Percentiles rank a stretch among this genome's conserved stretches.
phyloP scores from a whole-genome alignment of 2,113 vertebrate species.

The Chloroceryle aenea region DNA sequence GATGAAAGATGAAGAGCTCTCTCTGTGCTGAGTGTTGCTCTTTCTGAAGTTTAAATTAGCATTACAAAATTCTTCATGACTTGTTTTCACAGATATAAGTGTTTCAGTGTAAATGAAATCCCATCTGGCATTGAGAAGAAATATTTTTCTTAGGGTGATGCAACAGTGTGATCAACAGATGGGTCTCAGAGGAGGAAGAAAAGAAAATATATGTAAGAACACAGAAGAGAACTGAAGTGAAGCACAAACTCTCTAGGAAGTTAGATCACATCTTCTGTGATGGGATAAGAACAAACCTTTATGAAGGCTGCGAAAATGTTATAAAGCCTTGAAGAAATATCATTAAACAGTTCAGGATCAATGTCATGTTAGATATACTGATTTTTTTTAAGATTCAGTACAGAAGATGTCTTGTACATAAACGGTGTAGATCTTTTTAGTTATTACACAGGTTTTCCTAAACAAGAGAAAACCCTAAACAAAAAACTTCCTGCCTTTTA shows the following conservation, averaged over 20 bases:
- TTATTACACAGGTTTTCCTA: neutral
- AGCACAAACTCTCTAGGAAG: neutral
- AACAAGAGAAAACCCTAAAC: neutral
- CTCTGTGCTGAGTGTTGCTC: neutral
- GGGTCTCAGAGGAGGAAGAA: neutral
- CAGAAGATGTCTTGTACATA: neutral
- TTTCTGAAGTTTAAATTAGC: neutral
- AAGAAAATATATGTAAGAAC: neutral
- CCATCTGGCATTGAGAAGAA: neutral
- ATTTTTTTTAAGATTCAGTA: neutral
- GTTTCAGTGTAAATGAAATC: neutral
- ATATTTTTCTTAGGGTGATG: neutral
- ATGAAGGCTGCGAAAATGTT: neutral
- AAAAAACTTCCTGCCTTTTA: neutral
- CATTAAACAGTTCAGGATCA: neutral
- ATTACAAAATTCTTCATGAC: neutral
- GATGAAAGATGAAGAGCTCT: neutral
- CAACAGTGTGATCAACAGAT: neutral
- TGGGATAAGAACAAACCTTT: neutral
- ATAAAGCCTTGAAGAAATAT: neutral
- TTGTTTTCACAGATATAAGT: neutral
- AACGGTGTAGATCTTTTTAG: neutral
- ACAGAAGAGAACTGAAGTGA: neutral
- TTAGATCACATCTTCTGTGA: neutral
- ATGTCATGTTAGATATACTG: neutral